Conservation (phyloP, 2,797 vertebrate species). For the Pteropus rufus region DNA sequence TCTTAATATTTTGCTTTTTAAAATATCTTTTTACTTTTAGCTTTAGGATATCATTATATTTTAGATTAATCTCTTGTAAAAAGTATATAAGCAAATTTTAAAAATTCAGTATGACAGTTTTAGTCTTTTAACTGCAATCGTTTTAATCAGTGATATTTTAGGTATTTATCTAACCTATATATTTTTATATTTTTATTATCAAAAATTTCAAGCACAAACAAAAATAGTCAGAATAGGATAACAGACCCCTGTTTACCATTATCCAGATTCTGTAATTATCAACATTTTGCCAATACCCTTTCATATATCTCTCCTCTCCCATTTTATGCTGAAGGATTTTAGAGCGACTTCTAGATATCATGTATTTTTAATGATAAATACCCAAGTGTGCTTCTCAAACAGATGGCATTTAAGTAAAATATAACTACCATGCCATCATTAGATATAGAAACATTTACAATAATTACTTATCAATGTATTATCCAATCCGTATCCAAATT, state of each 20-base stretch:
- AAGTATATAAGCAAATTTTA: neutral
- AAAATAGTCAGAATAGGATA: neutral
- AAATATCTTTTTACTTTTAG: neutral
- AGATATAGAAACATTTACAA: neutral
- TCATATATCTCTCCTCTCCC: neutral
- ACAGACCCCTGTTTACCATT: neutral
- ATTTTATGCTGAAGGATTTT: neutral
- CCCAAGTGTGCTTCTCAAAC: neutral
- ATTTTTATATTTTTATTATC: neutral
- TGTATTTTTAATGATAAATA: neutral
- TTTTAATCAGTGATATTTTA: neutral
- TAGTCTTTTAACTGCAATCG: neutral
- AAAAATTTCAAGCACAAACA: conserved; percentile 3
- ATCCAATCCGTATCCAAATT: neutral
- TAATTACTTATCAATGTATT: neutral
- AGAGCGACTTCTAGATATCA: neutral
- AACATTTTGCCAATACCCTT: neutral
- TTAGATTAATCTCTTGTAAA: neutral
- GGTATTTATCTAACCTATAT: neutral
- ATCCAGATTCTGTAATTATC: neutral
- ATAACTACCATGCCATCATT: neutral
- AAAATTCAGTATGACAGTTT: neutral
- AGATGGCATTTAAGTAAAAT: neutral
- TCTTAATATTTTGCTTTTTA: neutral
- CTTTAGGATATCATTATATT: neutral